Evolutionary conservation across 1,140 invertebrate species (phyloP), one percentile per base, ranked within the genome.

Genomic region (Zaprionus davidi): DNA sequence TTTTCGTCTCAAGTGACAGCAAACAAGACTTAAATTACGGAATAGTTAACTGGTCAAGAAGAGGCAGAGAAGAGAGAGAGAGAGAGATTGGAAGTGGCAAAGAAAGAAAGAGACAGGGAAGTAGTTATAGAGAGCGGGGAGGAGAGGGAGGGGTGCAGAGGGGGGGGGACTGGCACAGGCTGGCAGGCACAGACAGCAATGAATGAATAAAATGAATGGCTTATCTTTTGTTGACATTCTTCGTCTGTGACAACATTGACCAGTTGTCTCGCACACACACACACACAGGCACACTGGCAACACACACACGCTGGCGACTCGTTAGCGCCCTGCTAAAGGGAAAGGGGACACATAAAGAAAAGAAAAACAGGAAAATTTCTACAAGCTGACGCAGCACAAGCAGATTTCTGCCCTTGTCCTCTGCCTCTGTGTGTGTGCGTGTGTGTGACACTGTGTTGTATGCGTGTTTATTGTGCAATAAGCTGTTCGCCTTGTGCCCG

Each of bases 121-220:
- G 2, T 34, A 34, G 9, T 11, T 34, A 11, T 24, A 64, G 20
- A 3, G 13, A 22, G 34, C 2, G 22, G 15, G 11, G 9, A 1
- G 2, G 28, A 55, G 13, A 2, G 46, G 2, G 13, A 41, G 2
- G 13, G n/a, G 38, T 3, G 64, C 31, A 20, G 9, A 51, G 28
- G 28, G 44, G 17, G 7, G 26, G 5, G 22, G 49, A n/a, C 36
- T 12, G 20, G 36, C 46, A 59, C n/a, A 5, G 49, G 17, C 36
- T 17, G 28, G 44, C 46, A 59, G 78, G 53, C 68, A 71, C 46
- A 59, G 78, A 56, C 68, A 71, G 65, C 56, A 75, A 81, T 79
- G 81, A 90, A 88, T 88, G 85, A 84, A 88, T 90, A 90, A 88
- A 90, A 90, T 85, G 85, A 90, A 90, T 90, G 85, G 85, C 85